These are phyloP conservation scores for Drosophila fulvimacula DNA, from an alignment of 2,888 invertebrate genomes.

Conservation along the genomic window DNA sequence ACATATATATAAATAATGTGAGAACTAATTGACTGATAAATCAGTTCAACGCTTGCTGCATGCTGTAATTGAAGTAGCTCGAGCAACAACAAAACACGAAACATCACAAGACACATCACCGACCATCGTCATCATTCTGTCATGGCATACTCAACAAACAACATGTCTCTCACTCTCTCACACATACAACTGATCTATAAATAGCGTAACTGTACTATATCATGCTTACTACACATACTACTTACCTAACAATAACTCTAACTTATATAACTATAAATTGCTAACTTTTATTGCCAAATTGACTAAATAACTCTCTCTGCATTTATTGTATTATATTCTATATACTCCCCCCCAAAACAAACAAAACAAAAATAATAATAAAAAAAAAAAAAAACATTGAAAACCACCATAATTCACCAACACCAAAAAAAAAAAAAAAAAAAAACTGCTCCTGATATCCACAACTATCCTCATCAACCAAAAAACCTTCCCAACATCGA, in stretches of 20 bases:
- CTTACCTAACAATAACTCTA: conserved; percentile 12
- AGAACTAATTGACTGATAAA: conserved; percentile 1
- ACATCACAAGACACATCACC: conserved; percentile 1
- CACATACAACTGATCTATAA: conserved; percentile 11
- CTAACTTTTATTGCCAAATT: conserved; percentile 50
- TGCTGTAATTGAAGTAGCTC: conserved; percentile 15
- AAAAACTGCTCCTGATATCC: conserved; percentile 35
- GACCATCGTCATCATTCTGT: neutral
- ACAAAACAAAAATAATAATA: conserved; percentile 14
- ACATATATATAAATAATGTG: conserved; percentile 7
- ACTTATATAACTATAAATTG: conserved; percentile 28
- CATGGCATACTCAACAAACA: conserved; percentile 23
- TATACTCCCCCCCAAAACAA: conserved; percentile 58
- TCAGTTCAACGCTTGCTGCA: conserved; percentile 19
- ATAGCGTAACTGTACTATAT: conserved; percentile 39
- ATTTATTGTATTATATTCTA: conserved; percentile 81
- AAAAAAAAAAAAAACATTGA: conserved; percentile 36
- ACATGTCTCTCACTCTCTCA: conserved; percentile 23
- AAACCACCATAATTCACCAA: conserved; percentile 46
- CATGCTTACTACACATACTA: conserved; percentile 40
- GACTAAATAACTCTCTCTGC: conserved; percentile 74
- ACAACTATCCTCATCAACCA: conserved; percentile 42
- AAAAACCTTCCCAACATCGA: conserved; percentile 35
- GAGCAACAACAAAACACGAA: neutral
- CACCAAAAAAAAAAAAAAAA: conserved; percentile 9